These are phyloP conservation scores for Pygmarrhopalites habei DNA, from an alignment of 1,140 invertebrate species.

Conservation along the genomic window DNA sequence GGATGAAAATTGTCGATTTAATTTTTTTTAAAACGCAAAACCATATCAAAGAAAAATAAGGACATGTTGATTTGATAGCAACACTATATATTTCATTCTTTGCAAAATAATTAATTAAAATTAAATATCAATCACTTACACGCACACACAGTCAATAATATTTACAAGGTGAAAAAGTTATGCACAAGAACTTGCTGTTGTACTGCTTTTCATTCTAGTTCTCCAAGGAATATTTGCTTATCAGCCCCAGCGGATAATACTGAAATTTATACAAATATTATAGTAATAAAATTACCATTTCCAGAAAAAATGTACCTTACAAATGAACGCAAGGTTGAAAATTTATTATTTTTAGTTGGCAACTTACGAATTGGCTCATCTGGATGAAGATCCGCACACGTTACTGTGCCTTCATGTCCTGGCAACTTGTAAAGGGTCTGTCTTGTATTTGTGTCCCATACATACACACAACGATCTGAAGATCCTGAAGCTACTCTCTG, in stretches of 20 bases:
- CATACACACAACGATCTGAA: constrained; percentile 88
- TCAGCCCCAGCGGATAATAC: constrained; percentile 90
- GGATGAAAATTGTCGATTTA: too few relatives aligned
- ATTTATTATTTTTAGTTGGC: constrained; percentile 15
- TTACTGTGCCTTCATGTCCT: constrained; percentile 95
- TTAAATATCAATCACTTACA: too few relatives aligned
- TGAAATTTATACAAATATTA: too few relatives aligned
- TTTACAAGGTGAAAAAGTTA: too few relatives aligned
- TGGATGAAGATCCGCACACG: constrained; percentile 93
- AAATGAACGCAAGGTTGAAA: constrained; percentile 3
- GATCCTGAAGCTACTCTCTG: constrained; percentile 82
- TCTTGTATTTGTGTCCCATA: constrained; percentile 91
- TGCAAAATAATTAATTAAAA: too few relatives aligned
- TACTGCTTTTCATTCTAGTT: constrained; percentile 76
- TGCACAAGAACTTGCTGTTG: too few relatives aligned
- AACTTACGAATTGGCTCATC: constrained; percentile 78
- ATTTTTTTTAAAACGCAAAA: too few relatives aligned
- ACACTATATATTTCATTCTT: too few relatives aligned
- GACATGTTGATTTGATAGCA: too few relatives aligned
- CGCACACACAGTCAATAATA: too few relatives aligned
- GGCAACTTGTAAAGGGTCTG: constrained; percentile 93
- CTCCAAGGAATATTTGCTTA: constrained; percentile 91
- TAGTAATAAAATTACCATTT: constrained; percentile 13
- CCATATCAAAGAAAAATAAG: too few relatives aligned
- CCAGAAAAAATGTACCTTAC: neutral